Conservation (phyloP, 2,888 invertebrate genomes). For the Hirtodrosophila trivittata region DNA sequence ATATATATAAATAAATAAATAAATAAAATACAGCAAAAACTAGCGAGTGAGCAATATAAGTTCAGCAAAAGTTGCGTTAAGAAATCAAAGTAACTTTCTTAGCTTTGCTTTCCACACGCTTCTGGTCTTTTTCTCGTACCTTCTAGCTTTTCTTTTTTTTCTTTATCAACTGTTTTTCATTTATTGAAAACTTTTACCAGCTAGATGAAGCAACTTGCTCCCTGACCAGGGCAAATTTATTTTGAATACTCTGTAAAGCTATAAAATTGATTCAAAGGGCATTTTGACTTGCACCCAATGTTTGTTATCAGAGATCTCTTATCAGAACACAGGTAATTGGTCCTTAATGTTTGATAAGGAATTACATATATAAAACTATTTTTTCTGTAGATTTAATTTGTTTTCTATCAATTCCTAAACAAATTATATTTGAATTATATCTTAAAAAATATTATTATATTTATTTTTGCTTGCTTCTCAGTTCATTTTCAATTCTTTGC, state of each 20-base stretch:
- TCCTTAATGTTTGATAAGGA: too few relatives aligned
- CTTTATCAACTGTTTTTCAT: conserved; percentile 71
- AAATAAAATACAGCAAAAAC: conserved; percentile 32
- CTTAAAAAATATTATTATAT: too few relatives aligned
- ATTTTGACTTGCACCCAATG: background rate
- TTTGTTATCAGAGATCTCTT: background rate
- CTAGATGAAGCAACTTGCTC: conserved; percentile 38
- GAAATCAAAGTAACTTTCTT: conserved; percentile 73
- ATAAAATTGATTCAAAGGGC: conserved; percentile 16
- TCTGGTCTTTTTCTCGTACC: background rate
- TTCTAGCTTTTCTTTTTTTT: conserved; percentile 15
- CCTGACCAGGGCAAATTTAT: conserved; percentile 48
- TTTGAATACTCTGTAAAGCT: conserved; percentile 36
- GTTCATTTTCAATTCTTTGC: too few relatives aligned
- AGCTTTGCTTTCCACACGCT: conserved; percentile 36
- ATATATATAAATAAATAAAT: conserved; percentile 1
- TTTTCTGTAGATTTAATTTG: too few relatives aligned
- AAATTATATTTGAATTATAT: too few relatives aligned
- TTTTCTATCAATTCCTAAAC: too few relatives aligned
- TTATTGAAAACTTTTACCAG: conserved; percentile 68
- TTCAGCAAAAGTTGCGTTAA: conserved; percentile 67
- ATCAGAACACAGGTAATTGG: too few relatives aligned
- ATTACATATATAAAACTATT: too few relatives aligned
- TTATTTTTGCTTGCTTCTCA: too few relatives aligned
- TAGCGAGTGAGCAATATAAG: conserved; percentile 60